Percentiles rank a stretch among this genome's conserved stretches.
Evolutionary conservation across 2,888 invertebrate genomes (phyloP).

Genomic region (Troides oblongomaculatus): DNA sequence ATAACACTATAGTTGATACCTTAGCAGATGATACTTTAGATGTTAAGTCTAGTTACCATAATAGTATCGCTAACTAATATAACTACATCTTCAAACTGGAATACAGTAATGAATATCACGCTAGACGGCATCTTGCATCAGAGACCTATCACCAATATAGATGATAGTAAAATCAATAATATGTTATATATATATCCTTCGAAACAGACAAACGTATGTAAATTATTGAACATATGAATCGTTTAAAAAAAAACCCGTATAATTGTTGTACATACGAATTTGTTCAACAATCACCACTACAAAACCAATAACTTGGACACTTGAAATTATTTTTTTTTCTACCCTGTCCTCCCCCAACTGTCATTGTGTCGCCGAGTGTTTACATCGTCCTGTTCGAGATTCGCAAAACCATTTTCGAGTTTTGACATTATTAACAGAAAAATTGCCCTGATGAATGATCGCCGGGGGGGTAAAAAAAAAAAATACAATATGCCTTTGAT

Average conservation of each 20-base stretch:
- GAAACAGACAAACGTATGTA: neutral
- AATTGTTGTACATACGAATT: neutral
- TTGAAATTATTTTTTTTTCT: constrained; percentile 43
- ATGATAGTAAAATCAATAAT: neutral
- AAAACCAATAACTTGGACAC: constrained; percentile 49
- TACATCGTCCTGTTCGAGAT: constrained; percentile 51
- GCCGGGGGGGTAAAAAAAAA: constrained; percentile 33
- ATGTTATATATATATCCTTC: neutral
- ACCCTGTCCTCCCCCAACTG: constrained; percentile 28
- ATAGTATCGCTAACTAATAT: no score
- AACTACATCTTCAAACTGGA: no score
- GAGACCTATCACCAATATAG: no score
- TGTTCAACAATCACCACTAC: constrained; percentile 31
- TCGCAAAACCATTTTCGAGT: constrained; percentile 56
- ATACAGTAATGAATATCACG: no score
- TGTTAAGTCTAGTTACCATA: no score
- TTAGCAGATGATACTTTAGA: no score
- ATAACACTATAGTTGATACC: no score
- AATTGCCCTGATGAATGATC: constrained; percentile 58
- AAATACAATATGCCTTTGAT: constrained; percentile 57
- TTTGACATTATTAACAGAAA: constrained; percentile 74
- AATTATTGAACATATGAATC: no score
- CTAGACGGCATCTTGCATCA: no score
- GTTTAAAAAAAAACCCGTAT: neutral
- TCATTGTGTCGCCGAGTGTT: constrained; percentile 63